Base-by-base conservation (phyloP, 1,140 invertebrate species). In the Amphibalanus amphitrite region DNA sequence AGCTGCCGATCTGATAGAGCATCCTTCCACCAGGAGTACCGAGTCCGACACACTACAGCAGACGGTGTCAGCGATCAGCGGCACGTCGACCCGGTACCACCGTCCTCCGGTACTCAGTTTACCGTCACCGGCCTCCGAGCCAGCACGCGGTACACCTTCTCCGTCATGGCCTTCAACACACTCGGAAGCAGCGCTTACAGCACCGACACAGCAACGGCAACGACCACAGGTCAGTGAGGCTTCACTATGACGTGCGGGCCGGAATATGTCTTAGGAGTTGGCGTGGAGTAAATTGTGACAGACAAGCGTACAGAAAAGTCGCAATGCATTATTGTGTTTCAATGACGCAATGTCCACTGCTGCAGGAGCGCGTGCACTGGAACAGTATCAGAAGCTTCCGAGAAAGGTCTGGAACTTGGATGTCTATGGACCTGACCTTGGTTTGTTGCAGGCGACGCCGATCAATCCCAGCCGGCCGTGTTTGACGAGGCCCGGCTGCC, bases 61-160 rank as follows among this genome's bases (percentile, higher is more conserved):
- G 10, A 1, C 47, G 23, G 47, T 59, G 47, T 3, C 10, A 20
- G 10, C 13, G 6, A 20, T 23, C 47, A 13, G 47, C 10, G 6
- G 6, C 20, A 20, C 6, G 47, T 20, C 47, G 47, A 59, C 47
- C 33, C 33, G 4, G 47, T 59, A 59, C 47, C 10, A 20, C 47
- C 47, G 17, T 13, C 10, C 13, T 20, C 10, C 47, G 47, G 10
- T 20, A 59, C 72, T 25, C 73, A 68, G 3, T 86, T 85, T 76
- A 85, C 84, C 13, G 82, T 94, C 68, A 82, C 81, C 69, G 89
- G 88, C 8, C 82, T 97, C 28, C 84, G 88, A 40, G 84, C 90
- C 26, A 90, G 87, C 68, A 93, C 91, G 0, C 87, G 90, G 75
- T 97, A 97, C 80, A 84, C 90, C 13, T 92, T 97, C 77, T 90